Evolutionary conservation across 1,140 invertebrate species (phyloP).

Genomic region (Chlorops oryzae): DNA sequence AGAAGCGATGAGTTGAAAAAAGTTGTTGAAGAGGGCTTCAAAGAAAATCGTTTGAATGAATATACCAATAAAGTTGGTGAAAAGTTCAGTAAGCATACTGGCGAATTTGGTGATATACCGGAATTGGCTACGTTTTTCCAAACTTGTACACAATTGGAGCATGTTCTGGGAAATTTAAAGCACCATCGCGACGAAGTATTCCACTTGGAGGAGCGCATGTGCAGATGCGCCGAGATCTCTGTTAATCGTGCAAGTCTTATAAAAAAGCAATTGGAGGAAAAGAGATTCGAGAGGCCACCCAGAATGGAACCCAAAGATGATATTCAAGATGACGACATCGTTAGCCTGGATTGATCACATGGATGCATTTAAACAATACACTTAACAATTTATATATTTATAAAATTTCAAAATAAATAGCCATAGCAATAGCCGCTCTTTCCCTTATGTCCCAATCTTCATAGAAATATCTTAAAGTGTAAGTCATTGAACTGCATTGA

Average conservation of each 20-base stretch:
- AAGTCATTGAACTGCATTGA: no score
- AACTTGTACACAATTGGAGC: conserved; percentile 36
- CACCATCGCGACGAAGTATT: conserved; percentile 26
- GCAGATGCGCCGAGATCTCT: conserved; percentile 31
- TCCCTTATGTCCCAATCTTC: no score
- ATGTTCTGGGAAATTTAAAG: conserved; percentile 29
- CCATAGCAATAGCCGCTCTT: no score
- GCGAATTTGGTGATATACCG: conserved; percentile 44
- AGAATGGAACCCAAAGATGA: no score
- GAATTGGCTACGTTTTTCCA: conserved; percentile 38
- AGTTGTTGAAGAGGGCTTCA: conserved; percentile 25
- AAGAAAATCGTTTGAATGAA: conserved; percentile 28
- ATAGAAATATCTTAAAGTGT: no score
- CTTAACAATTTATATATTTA: no score
- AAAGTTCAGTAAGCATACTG: conserved; percentile 37
- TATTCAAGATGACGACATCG: no score
- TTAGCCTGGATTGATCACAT: no score
- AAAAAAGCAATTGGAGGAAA: no score
- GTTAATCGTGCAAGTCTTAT: conserved; percentile 35
- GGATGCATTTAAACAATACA: no score
- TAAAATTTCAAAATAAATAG: no score
- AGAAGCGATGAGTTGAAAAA: conserved; percentile 26
- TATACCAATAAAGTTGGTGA: conserved; percentile 25
- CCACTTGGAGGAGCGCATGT: conserved; percentile 30
- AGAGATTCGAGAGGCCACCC: no score